Conservation (phyloP, 2,797 vertebrate genomes). For the Anguilla obscura region DNA sequence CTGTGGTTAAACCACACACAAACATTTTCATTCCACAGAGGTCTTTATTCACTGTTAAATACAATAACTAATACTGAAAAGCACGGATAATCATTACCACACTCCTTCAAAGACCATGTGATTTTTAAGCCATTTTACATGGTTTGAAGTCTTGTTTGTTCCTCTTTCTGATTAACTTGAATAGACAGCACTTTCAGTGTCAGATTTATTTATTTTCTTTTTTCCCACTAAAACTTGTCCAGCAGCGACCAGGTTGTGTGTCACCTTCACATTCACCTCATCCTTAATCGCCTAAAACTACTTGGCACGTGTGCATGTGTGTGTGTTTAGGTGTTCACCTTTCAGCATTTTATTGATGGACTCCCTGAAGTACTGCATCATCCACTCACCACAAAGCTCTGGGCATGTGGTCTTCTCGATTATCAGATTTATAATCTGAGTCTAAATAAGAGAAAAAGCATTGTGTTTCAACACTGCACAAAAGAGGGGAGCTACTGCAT, state of each 20-base stretch:
- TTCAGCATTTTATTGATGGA: slow-evolving; percentile 93
- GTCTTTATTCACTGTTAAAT: background rate
- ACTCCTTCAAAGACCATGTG: background rate
- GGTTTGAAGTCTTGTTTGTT: slow-evolving; percentile 63
- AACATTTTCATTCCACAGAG: background rate
- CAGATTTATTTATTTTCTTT: too few relatives aligned
- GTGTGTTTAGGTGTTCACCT: slow-evolving; percentile 64
- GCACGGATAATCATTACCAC: background rate
- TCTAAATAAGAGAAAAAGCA: background rate
- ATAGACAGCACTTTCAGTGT: too few relatives aligned
- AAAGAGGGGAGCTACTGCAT: too few relatives aligned
- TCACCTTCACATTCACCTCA: slow-evolving; percentile 83
- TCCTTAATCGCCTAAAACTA: slow-evolving; percentile 80
- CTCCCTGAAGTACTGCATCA: slow-evolving; percentile 86
- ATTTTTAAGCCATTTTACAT: too few relatives aligned
- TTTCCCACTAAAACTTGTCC: slow-evolving; percentile 89
- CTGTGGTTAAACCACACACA: background rate
- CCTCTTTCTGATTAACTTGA: slow-evolving; percentile 49
- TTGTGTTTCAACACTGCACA: too few relatives aligned
- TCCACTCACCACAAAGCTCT: slow-evolving; percentile 89
- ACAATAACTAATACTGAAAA: background rate
- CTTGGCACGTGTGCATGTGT: too few relatives aligned
- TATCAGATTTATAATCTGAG: background rate
- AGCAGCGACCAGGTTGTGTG: slow-evolving; percentile 92
- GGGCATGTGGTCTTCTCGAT: slow-evolving; percentile 70